A percentile compares a stretch with the other conserved stretches of the same genome.
These are phyloP conservation scores for Petromus typicus DNA, from an alignment of 2,113 vertebrate genomes.

Conservation along the genomic window DNA sequence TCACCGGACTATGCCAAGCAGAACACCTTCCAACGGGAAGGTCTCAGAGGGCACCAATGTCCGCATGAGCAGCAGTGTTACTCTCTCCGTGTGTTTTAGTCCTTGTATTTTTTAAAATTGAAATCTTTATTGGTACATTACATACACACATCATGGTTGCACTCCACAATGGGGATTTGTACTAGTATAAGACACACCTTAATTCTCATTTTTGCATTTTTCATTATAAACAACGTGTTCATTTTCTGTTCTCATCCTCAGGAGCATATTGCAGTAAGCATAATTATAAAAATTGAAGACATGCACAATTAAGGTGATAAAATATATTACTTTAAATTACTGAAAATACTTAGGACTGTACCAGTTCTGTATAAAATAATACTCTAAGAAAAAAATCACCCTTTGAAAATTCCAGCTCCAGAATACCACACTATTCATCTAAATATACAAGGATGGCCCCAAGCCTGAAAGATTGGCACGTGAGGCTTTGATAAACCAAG, in stretches of 20 bases:
- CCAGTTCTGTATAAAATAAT: slow-evolving; percentile 52
- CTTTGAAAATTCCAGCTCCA: slow-evolving; percentile 51
- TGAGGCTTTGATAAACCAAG: slow-evolving; percentile 61
- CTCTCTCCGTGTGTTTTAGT: slow-evolving; percentile 33
- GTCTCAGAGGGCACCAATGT: neutral
- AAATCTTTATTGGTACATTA: too few species aligned
- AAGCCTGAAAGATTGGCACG: slow-evolving; percentile 64
- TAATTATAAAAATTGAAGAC: slow-evolving; percentile 66
- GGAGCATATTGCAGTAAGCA: slow-evolving; percentile 8
- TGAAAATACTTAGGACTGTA: slow-evolving; percentile 38
- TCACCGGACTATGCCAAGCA: neutral
- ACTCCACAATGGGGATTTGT: too few species aligned
- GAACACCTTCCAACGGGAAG: neutral
- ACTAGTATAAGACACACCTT: too few species aligned
- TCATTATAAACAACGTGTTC: slow-evolving; percentile 56
- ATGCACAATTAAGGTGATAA: slow-evolving; percentile 59
- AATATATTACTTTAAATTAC: slow-evolving; percentile 66
- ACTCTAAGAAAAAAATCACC: slow-evolving; percentile 51
- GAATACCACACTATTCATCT: slow-evolving; percentile 48
- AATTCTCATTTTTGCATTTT: too few species aligned
- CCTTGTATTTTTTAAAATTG: slow-evolving; percentile 52
- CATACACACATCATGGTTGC: too few species aligned
- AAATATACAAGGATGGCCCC: slow-evolving; percentile 73
- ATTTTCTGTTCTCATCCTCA: slow-evolving; percentile 39
- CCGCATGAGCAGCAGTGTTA: neutral